These are phyloP conservation scores for Microctonus aethiopoides DNA, from an alignment of 2,888 invertebrate species.

Conservation along the genomic window DNA sequence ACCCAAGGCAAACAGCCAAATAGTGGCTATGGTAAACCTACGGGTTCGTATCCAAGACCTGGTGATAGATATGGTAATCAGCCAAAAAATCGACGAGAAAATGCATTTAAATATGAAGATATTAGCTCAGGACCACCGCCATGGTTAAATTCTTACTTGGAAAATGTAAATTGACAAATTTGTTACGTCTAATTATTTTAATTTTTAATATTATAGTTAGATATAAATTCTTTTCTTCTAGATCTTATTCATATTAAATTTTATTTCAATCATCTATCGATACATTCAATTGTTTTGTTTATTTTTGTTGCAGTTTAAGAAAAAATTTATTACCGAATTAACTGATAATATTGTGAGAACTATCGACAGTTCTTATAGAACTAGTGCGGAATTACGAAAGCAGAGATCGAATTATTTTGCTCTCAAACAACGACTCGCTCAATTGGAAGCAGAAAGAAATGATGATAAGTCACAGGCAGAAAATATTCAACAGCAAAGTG, in stretches of 20 bases:
- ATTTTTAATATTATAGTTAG: too few relatives aligned
- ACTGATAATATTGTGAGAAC: not conserved
- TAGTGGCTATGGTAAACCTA: not conserved
- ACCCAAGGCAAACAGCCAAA: not conserved
- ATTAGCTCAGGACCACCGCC: not conserved
- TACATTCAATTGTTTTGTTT: too few relatives aligned
- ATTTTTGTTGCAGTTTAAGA: conserved; percentile 15
- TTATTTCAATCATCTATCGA: too few relatives aligned
- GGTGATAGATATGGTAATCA: not conserved
- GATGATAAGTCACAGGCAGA: not conserved
- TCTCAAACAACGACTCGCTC: not conserved
- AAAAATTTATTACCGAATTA: conserved; percentile 5
- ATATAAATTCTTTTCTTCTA: too few relatives aligned
- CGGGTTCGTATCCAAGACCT: not conserved
- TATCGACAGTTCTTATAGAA: not conserved
- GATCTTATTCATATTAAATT: too few relatives aligned
- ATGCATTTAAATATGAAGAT: not conserved
- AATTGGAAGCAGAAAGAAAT: not conserved
- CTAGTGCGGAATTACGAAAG: not conserved
- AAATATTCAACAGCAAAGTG: not conserved
- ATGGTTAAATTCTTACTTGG: conserved; percentile 17
- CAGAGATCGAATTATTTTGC: conserved; percentile 7
- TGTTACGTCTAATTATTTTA: too few relatives aligned
- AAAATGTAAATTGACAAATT: conserved; percentile 11
- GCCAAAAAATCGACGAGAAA: not conserved